Evolutionary conservation across 1,140 invertebrate genomes (phyloP).

Genomic region (Brachystomella parvula): DNA sequence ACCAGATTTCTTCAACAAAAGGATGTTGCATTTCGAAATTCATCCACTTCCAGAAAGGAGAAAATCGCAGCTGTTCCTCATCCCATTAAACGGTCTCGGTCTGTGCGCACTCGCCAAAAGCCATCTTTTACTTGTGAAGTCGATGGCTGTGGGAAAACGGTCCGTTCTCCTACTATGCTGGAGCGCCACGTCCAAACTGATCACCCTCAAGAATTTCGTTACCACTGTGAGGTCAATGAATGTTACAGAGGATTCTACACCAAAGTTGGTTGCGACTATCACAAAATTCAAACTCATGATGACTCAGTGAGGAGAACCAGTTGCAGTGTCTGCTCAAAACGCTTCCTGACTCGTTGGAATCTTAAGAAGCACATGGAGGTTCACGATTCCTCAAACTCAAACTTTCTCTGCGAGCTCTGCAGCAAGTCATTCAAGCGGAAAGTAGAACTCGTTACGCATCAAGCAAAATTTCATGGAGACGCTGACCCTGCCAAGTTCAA

Average conservation of each 20-base stretch:
- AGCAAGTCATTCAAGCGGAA: not conserved
- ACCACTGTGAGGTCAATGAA: not conserved
- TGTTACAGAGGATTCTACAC: not conserved
- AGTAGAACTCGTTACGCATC: not conserved
- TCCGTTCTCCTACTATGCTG: too few species aligned
- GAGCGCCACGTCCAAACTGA: not conserved
- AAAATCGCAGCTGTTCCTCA: too few species aligned
- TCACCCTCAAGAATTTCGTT: not conserved
- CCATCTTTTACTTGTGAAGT: too few species aligned
- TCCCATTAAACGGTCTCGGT: too few species aligned
- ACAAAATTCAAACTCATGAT: not conserved
- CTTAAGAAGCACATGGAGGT: not conserved
- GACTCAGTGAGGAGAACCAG: not conserved
- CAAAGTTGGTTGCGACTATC: not conserved
- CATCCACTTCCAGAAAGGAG: too few species aligned
- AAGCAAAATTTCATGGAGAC: slow-evolving; percentile 1
- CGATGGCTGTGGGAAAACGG: too few species aligned
- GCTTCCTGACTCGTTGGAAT: not conserved
- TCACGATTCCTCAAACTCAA: not conserved
- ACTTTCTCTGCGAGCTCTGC: not conserved
- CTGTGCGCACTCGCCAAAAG: too few species aligned
- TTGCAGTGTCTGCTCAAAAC: not conserved
- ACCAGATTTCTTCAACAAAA: too few species aligned
- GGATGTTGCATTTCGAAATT: too few species aligned
- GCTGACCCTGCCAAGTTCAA: not conserved